These are phyloP conservation scores for Cryptocheilus praepositus DNA, from an alignment of 2,888 invertebrate genomes.

Conservation along the genomic window DNA sequence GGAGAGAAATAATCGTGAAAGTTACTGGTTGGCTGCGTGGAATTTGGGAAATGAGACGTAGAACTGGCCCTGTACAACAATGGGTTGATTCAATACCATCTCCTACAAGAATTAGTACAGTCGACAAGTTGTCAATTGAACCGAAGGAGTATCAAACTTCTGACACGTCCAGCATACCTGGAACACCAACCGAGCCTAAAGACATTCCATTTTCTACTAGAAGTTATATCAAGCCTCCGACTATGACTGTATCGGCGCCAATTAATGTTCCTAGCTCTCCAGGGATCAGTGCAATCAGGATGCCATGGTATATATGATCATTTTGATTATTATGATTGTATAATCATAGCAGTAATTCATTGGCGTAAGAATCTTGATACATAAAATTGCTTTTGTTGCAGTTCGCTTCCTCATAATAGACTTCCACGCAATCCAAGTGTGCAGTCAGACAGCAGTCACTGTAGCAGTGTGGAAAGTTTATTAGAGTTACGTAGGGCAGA, in stretches of 20 bases:
- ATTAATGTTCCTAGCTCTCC: slow-evolving; percentile 66
- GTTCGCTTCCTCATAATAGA: slow-evolving; percentile 59
- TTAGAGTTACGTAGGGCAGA: slow-evolving; percentile 90
- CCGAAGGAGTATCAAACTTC: slow-evolving; percentile 32
- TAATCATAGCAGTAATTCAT: slow-evolving; percentile 1
- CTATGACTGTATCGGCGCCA: slow-evolving; percentile 67
- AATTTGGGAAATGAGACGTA: slow-evolving; percentile 79
- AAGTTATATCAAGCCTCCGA: slow-evolving; percentile 52
- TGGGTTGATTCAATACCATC: slow-evolving; percentile 84
- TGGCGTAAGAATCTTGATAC: background rate
- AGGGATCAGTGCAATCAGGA: slow-evolving; percentile 55
- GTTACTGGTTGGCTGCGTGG: slow-evolving; percentile 70
- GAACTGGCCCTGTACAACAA: slow-evolving; percentile 82
- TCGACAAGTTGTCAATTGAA: slow-evolving; percentile 26
- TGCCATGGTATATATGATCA: slow-evolving; percentile 54
- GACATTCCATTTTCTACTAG: slow-evolving; percentile 45
- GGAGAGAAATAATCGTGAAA: slow-evolving; percentile 66
- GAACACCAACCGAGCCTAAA: slow-evolving; percentile 44
- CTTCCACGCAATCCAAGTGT: slow-evolving; percentile 71
- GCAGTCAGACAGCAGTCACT: slow-evolving; percentile 78
- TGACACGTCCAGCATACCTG: slow-evolving; percentile 24
- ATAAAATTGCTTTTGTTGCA: slow-evolving; percentile 25
- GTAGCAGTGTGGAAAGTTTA: slow-evolving; percentile 88
- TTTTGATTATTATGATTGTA: too few species aligned
- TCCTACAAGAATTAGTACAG: slow-evolving; percentile 53